A percentile compares a stretch with the other conserved stretches of the same genome.
phyloP scores from a whole-genome alignment of 2,113 vertebrate species.

The Rhynchopsitta pachyrhyncha region DNA sequence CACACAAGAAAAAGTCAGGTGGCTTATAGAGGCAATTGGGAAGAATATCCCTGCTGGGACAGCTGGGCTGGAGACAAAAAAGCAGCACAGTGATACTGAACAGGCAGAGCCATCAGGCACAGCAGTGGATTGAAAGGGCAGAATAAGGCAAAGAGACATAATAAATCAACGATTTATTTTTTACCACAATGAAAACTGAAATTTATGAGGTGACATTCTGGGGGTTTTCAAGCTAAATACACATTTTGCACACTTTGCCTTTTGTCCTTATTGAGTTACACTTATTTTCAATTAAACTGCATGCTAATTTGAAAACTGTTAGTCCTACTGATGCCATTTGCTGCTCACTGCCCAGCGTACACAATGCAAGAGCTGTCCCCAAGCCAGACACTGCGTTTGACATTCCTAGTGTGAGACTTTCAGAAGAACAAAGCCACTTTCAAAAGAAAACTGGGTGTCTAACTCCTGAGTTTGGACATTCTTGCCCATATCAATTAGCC shows the following conservation, averaged over 20 bases:
- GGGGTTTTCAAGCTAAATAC: not conserved
- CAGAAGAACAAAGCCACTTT: not conserved
- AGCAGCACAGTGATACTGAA: not conserved
- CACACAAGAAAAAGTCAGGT: not conserved
- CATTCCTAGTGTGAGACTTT: fast-evolving
- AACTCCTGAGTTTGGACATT: not conserved
- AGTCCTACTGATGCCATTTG: not conserved
- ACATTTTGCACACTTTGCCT: not conserved
- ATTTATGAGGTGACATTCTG: not conserved
- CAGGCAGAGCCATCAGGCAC: not conserved
- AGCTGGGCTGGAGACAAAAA: not conserved
- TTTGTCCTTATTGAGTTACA: not conserved
- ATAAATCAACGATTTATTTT: not conserved
- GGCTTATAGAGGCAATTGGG: not conserved
- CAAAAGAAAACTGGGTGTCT: not conserved
- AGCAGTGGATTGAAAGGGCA: not conserved
- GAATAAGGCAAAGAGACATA: not conserved
- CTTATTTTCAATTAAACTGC: not conserved
- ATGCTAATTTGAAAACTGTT: not conserved
- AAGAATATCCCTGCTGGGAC: not conserved
- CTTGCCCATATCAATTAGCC: not conserved
- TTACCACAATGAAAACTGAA: not conserved
- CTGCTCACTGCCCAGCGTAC: fast-evolving
- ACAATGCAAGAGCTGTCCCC: not conserved
- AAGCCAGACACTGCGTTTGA: not conserved